These are phyloP conservation scores for Xylophagus ater DNA, from an alignment of 2,888 invertebrate genomes.

Conservation along the genomic window DNA sequence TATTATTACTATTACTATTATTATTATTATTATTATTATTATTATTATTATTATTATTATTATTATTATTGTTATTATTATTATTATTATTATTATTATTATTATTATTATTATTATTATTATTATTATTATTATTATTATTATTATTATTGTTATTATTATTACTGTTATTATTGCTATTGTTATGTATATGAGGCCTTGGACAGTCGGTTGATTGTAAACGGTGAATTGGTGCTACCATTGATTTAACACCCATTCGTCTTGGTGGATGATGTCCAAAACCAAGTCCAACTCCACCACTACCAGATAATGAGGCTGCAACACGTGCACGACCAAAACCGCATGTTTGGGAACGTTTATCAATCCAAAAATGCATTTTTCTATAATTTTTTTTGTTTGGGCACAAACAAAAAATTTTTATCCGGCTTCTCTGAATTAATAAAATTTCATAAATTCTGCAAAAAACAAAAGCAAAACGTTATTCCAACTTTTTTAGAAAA, in stretches of 20 bases:
- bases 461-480: too few species aligned
- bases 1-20: constrained; percentile 1
- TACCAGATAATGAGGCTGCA: constrained; percentile 53
- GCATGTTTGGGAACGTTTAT: constrained; percentile 67
- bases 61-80: constrained; percentile 16
- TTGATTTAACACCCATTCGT: constrained; percentile 46
- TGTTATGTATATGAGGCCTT: constrained; percentile 21
- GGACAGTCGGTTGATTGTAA: constrained; percentile 46
- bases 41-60: constrained; percentile 20
- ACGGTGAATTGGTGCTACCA: constrained; percentile 61
- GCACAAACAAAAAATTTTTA: too few species aligned
- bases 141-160: constrained; percentile 15
- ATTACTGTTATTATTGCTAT: constrained; percentile 22
- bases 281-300: constrained; percentile 44
- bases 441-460: too few species aligned
- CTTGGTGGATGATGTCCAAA: constrained; percentile 39
- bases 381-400: too few species aligned
- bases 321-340: constrained; percentile 62
- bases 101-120: constrained; percentile 8
- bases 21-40: constrained; percentile 5
- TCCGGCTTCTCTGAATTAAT: too few species aligned
- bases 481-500: too few species aligned
- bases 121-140: constrained; percentile 10
- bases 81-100: constrained; percentile 11
- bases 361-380: constrained; percentile 78